A percentile compares a stretch with the other conserved stretches of the same genome.
Evolutionary conservation across 2,113 vertebrate genomes (phyloP).

Genomic region (Leucoraja erinaceus): DNA sequence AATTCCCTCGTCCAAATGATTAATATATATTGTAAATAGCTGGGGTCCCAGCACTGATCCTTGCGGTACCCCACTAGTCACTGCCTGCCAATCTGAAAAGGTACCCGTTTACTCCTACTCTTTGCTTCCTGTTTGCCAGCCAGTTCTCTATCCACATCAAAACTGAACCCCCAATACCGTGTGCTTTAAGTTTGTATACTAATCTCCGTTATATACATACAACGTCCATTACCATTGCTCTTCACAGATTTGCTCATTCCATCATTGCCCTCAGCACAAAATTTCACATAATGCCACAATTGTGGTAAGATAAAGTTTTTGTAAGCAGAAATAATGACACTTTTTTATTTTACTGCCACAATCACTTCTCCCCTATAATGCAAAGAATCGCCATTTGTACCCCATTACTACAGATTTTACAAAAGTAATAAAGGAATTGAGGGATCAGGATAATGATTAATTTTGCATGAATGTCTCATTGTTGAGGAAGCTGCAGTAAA

Average conservation of each 20-base stretch:
- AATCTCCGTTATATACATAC: too few species aligned
- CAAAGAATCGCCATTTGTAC: background rate
- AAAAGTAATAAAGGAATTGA: background rate
- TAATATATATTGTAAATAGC: too few species aligned
- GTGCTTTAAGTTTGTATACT: too few species aligned
- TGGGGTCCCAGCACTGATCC: too few species aligned
- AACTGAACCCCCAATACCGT: too few species aligned
- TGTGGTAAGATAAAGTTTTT: background rate
- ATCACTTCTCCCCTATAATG: background rate
- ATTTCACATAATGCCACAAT: slow-evolving; percentile 38
- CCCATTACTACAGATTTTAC: background rate
- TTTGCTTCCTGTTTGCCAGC: too few species aligned
- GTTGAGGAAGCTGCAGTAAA: background rate
- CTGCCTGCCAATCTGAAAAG: too few species aligned
- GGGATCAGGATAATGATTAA: background rate
- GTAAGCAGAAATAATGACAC: slow-evolving; percentile 1
- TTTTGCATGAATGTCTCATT: background rate
- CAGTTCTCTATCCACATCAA: too few species aligned
- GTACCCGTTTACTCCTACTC: too few species aligned
- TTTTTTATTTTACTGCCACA: background rate
- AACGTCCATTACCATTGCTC: background rate
- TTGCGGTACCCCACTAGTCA: too few species aligned
- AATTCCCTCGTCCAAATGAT: too few species aligned
- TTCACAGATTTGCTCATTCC: background rate
- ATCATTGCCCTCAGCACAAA: background rate